phyloP scores from a whole-genome alignment of 2,888 invertebrate genomes.

The Drosophila histrio region DNA sequence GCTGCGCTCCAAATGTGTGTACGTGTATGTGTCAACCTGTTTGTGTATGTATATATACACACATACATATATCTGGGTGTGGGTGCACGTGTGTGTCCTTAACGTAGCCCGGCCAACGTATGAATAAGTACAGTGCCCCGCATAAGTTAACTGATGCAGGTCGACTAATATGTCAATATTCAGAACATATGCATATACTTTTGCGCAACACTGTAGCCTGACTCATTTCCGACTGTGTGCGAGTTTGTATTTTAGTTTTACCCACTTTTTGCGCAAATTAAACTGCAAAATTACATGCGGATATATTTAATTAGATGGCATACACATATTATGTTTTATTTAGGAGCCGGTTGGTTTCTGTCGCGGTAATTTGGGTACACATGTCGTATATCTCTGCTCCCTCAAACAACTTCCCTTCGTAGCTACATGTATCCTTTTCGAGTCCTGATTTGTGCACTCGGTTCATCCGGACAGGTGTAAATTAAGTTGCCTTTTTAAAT shows the following conservation, averaged over 20 bases:
- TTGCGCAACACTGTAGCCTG: conserved; percentile 15
- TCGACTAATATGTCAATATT: neutral
- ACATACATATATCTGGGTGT: conserved; percentile 11
- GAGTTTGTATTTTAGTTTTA: conserved; percentile 63
- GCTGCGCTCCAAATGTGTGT: conserved; percentile 44
- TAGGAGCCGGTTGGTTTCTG: conserved; percentile 25
- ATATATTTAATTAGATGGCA: conserved; percentile 75
- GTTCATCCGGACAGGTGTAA: conserved; percentile 48
- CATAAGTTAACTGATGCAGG: conserved; percentile 17
- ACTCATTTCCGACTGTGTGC: conserved; percentile 7
- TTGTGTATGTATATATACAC: conserved; percentile 3
- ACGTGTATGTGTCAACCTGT: conserved; percentile 10
- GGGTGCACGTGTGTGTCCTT: conserved; percentile 17
- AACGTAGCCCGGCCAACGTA: conserved; percentile 29
- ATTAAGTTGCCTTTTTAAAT: conserved; percentile 48
- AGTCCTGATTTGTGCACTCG: conserved; percentile 53
- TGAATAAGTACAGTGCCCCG: conserved; percentile 48
- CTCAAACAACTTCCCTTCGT: neutral
- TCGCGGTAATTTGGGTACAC: conserved; percentile 46
- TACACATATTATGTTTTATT: conserved; percentile 61
- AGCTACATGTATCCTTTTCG: conserved; percentile 3
- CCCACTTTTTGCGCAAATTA: conserved; percentile 60
- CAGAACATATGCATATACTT: conserved; percentile 10
- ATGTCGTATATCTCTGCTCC: conserved; percentile 27
- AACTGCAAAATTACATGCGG: conserved; percentile 67